Evolutionary conservation across 1,140 invertebrate species (phyloP).

Genomic region (Leptonema lineaticorne): DNA sequence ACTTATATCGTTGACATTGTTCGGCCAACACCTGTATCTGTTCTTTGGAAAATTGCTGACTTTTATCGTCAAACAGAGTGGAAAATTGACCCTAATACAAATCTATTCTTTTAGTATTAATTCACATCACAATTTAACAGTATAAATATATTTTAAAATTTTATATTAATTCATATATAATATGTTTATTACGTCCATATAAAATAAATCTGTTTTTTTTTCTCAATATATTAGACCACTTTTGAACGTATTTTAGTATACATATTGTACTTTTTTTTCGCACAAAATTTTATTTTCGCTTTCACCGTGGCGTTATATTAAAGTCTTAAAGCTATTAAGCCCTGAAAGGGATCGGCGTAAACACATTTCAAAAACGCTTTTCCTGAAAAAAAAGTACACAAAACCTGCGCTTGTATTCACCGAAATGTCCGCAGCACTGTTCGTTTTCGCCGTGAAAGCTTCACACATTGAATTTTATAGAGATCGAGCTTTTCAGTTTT

Average conservation of each 20-base stretch:
- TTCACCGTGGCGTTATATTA: neutral
- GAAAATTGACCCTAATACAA: neutral
- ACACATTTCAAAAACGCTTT: neutral
- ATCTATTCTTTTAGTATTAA: too few species aligned
- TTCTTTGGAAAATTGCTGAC: neutral
- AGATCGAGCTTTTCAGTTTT: too few species aligned
- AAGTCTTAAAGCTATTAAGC: slow-evolving; percentile 15
- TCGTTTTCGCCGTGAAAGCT: neutral
- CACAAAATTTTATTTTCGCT: neutral
- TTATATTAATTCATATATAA: too few species aligned
- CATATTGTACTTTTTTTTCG: too few species aligned
- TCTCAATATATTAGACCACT: too few species aligned
- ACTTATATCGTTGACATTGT: too few species aligned
- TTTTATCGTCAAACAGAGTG: neutral
- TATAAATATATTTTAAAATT: too few species aligned
- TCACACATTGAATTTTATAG: neutral
- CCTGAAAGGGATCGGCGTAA: neutral
- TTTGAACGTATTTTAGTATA: too few species aligned
- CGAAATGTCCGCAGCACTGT: neutral
- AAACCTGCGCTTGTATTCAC: neutral
- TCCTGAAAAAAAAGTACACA: neutral
- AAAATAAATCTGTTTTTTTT: too few species aligned
- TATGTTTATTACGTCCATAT: too few species aligned
- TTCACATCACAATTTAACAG: too few species aligned
- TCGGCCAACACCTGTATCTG: neutral